Base-by-base conservation (phyloP, 2,113 vertebrate species). In the Trematomus loennbergii region DNA sequence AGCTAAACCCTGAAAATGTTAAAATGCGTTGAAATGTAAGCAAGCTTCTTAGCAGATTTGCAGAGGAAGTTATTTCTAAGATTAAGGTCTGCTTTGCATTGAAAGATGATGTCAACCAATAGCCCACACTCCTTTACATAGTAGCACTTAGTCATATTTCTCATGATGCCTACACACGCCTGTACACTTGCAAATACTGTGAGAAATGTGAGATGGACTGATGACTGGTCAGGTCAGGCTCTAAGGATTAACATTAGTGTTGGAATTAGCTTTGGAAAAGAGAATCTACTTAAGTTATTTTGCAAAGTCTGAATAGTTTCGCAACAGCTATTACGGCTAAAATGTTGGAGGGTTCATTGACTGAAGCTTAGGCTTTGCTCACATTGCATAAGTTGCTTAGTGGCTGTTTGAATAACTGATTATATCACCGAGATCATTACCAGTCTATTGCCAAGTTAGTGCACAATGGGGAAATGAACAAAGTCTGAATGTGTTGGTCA, bases 321-420 rank as follows among this genome's bases (percentile, higher is more conserved):
- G 65, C 79, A 85, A 88, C 22, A 67, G 54, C 54, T 52, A 29
- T 73, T 67, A 70, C 12, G 12, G 3, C 16, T 25, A 46, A 49
- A 70, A 78, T 55, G 57, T 66, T 33, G 18, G 55, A 72, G 9
- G 8, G 20, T 53, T 22, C 60, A 49, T 1, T 63, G 69, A 53
- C 10, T 43, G 40, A 75, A 55, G 70, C 65, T 75, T 59, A 67
- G 17, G 59, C 58, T 71, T 83, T 76, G 49, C 53, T 68, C 55
- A 50, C 4, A 53, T 89, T 88, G 22, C 72, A 78, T 79, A 88
- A 87, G 68, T 69, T 72, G n/a, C 77, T 78, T 50, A 78, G 71
- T 17, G 72, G 65, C 11, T 15, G 55, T 80, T 78, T 74, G 54
- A 87, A 87, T 48, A 58, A 73, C 45, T 50, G 45, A 86, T 87